phyloP scores from a whole-genome alignment of 2,797 vertebrate species.

The Cryptoblepharus egeriae region DNA sequence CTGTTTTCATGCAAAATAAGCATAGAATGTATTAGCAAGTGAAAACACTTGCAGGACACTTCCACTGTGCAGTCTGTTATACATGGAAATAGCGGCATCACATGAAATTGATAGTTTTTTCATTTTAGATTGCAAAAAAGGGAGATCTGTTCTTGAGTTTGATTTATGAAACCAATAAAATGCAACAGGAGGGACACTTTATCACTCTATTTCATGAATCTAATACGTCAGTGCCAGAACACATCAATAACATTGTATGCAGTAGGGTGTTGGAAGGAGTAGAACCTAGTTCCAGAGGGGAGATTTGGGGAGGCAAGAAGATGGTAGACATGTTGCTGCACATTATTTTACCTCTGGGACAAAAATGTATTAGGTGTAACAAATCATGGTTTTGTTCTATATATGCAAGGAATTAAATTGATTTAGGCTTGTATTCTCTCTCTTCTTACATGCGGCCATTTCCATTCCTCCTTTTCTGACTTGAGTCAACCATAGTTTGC shows the following conservation, averaged over 20 bases:
- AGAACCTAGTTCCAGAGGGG: not conserved
- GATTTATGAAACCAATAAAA: constrained; percentile 54
- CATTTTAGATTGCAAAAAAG: constrained; percentile 29
- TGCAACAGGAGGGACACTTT: constrained; percentile 37
- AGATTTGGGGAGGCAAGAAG: not conserved
- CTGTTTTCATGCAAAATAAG: not conserved
- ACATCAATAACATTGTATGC: constrained; percentile 23
- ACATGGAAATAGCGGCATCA: constrained; percentile 20
- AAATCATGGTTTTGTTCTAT: not conserved
- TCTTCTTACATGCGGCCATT: too few relatives aligned
- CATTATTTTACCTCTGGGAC: not conserved
- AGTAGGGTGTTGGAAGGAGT: not conserved
- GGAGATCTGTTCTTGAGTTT: constrained; percentile 14
- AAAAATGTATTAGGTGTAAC: not conserved
- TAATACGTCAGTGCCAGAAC: constrained; percentile 33
- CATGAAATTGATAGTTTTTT: constrained; percentile 20
- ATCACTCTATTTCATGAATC: constrained; percentile 42
- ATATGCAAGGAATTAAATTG: not conserved
- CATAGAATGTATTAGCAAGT: constrained; percentile 5
- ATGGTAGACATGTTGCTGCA: not conserved
- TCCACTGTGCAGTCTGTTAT: not conserved
- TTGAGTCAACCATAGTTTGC: not conserved
- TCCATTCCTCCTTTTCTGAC: not conserved
- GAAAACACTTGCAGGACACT: not conserved
- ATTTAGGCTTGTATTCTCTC: too few relatives aligned